Conservation (phyloP, 1,140 invertebrate genomes). For the Babylonia areolata region DNA sequence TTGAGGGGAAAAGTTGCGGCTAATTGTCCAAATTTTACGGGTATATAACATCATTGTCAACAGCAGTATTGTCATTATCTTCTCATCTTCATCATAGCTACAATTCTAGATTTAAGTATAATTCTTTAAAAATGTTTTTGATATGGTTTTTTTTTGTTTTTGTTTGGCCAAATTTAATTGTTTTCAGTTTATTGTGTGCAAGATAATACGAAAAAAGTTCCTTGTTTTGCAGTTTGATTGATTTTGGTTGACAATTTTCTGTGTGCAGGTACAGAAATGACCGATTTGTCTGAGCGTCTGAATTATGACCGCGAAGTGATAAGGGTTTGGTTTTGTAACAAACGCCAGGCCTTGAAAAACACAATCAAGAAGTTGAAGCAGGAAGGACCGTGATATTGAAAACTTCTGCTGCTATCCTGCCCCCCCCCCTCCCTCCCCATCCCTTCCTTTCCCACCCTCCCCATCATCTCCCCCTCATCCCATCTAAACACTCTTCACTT, state of each 20-base stretch:
- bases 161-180: not conserved
- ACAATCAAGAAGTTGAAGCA: conserved; percentile 82
- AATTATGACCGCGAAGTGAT: conserved; percentile 98
- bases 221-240: not conserved
- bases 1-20: no score
- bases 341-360: conserved; percentile 97
- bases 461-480: not conserved
- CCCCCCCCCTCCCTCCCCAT: not conserved
- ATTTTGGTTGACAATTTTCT: no score
- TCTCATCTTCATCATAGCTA: no score
- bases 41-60: no score
- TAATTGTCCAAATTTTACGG: no score
- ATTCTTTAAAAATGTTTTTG: no score
- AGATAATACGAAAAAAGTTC: no score
- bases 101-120: no score
- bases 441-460: not conserved
- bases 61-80: no score
- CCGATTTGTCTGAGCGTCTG: conserved; percentile 93
- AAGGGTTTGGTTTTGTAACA: conserved; percentile 99
- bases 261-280: conserved; percentile 91
- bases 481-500: no score
- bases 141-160: no score
- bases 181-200: not conserved
- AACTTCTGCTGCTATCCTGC: not conserved
- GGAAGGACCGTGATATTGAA: conserved; percentile 57